Evolutionary conservation across 2,797 vertebrate genomes (phyloP), one percentile per base, ranked within the genome.

Genomic region (Percopsis omiscomaycus): DNA sequence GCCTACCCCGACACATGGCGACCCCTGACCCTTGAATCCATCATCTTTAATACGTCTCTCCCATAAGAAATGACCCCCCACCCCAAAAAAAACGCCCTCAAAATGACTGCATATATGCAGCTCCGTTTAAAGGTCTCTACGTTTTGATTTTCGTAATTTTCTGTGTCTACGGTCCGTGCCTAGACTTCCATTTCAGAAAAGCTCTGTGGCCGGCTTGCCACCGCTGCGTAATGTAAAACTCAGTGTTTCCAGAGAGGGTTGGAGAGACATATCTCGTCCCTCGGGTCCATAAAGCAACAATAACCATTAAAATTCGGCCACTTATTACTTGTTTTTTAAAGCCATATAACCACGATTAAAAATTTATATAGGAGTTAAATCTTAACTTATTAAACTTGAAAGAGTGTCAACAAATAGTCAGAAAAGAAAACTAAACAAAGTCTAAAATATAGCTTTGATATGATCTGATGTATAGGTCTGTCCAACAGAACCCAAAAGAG

Each of bases 391-490:
- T 86, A 87, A 75, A 88, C 71, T 80, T 86, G 89, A 89, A 80
- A 86, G 80, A 94, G 93, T 94, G 92, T 93, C 88, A 91, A 94
- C 93, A 94, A 94, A 94, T 89, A 93, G 91, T 93, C 92, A 92
- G 92, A 88, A 92, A 93, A 92, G 51, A 79, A 77, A 80, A 45
- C 66, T 78, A 73, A 64, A 75, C 64, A 30, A 22, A 74, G 61
- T 81, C 80, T 61, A 83, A 79, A 81, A 92, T 90, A 95, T 91
- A 94, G 93, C 69, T 93, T 93, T 88, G 89, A 95, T 95, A 96
- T 94, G 94, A 96, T 94, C 93, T 92, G 93, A 22, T 89, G 89
- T 85, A 92, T 84, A 88, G 94, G 94, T 93, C 94, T 94, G 94
- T 93, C 95, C 89, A 93, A 95, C 92, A 94, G 92, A 61, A 92